Conservation (phyloP, 2,113 vertebrate species). For the Ageneiosus marmoratus region DNA sequence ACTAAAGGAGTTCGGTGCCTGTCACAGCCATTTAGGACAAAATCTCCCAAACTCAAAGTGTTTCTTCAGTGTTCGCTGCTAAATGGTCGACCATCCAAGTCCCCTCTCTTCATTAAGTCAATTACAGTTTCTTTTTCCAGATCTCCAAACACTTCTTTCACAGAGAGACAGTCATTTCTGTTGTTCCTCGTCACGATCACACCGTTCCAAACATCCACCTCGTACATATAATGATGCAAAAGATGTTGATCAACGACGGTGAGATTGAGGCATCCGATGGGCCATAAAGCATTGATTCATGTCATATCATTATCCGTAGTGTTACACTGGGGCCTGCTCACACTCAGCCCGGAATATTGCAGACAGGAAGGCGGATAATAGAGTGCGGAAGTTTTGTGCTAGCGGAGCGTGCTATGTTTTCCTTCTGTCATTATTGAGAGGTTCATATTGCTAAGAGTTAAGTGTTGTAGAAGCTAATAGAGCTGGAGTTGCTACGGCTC, state of each 20-base stretch:
- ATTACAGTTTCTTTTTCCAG: not conserved
- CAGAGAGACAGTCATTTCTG: slow-evolving; percentile 25
- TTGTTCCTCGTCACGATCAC: slow-evolving; percentile 41
- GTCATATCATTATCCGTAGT: slow-evolving; percentile 58
- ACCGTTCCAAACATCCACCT: slow-evolving; percentile 6
- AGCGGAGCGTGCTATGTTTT: slow-evolving; percentile 65
- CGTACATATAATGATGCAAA: slow-evolving; percentile 22
- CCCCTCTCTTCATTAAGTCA: not conserved
- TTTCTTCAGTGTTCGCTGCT: not conserved
- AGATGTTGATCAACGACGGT: slow-evolving; percentile 23
- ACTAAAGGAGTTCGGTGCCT: too few species aligned
- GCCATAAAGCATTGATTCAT: slow-evolving; percentile 54
- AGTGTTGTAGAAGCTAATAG: slow-evolving; percentile 75
- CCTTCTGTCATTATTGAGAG: slow-evolving; percentile 70
- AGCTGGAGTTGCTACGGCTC: slow-evolving; percentile 69
- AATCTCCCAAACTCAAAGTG: not conserved
- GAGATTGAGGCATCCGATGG: slow-evolving; percentile 42
- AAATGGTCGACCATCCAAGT: not conserved
- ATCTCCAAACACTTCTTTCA: not conserved
- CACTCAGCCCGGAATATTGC: slow-evolving; percentile 40
- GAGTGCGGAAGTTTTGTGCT: slow-evolving; percentile 53
- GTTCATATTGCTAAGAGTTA: slow-evolving; percentile 73
- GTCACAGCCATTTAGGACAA: not conserved
- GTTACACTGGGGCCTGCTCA: slow-evolving; percentile 54
- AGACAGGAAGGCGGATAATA: slow-evolving; percentile 46